phyloP scores from a whole-genome alignment of 2,113 vertebrate genomes.

The Bubo bubo region DNA sequence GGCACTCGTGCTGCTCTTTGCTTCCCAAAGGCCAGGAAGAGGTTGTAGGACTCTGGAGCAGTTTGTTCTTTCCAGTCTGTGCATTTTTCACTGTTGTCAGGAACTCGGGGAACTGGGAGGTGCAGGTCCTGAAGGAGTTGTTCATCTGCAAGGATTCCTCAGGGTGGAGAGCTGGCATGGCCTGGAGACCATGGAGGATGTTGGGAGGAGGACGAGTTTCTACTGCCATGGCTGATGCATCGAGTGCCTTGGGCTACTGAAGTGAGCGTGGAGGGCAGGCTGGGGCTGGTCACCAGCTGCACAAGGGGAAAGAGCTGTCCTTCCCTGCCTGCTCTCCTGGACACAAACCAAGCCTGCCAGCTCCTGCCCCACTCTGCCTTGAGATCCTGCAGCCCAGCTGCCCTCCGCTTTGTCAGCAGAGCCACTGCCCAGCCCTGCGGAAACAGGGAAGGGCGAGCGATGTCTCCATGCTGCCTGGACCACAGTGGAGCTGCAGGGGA shows the following conservation, averaged over 20 bases:
- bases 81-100: background rate
- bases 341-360: background rate
- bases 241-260: background rate
- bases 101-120: background rate
- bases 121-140: background rate
- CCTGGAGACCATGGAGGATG: background rate
- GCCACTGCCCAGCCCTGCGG: background rate
- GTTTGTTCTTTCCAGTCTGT: background rate
- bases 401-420: background rate
- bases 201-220: background rate
- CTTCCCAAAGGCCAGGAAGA: background rate
- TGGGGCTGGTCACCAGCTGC: background rate
- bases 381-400: background rate
- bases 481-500: background rate
- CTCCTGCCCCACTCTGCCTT: background rate
- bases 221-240: background rate
- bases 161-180: background rate
- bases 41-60: background rate
- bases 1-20: background rate
- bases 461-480: accelerated
- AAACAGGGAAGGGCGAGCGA: background rate
- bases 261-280: background rate
- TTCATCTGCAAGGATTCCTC: background rate
- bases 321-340: background rate
- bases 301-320: background rate